Base-by-base conservation (phyloP, 2,888 invertebrate genomes). In the Bembecia ichneumoniformis region DNA sequence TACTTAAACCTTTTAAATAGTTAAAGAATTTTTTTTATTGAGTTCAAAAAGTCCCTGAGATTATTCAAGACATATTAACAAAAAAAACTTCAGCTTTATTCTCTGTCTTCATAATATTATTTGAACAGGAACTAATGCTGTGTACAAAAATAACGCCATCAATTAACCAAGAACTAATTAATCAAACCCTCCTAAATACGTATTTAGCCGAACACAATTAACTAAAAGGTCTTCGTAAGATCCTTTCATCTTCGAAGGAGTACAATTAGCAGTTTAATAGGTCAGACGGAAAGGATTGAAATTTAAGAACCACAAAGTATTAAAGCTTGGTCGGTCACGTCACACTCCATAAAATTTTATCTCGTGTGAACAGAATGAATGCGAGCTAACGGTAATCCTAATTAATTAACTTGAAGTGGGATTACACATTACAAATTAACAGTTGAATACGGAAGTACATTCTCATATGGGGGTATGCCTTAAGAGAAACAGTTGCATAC, bases 361-460 rank as follows among this genome's bases (percentile, higher is more conserved):
- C 77, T 77, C 71, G 65, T 58, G 64, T 64, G 58, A 64, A 63
- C 74, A 66, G 69, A 71, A 59, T 60, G 63, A 62, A 58, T 59
- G 67, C 60, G 67, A 63, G 61, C 64, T 62, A 64, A 65, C 68
- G 64, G 70, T 79, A 80, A 82, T 82, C 77, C 79, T 78, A 80
- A 82, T 82, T 82, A 82, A 83, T 82, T 81, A 80, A 71, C 71
- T 72, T 70, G 68, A 70, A 71, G 71, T 69, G 68, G 69, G 63
- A 67, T 64, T 67, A 67, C 68, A 71, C 68, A 66, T 71, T 68
- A 71, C 53, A 58, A 65, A 70, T 64, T 66, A 63, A 55, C 56
- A 60, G 57, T 60, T 58, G 57, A 58, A 65, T 60, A 62, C 56
- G 28, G 28, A 28, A 28, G 9, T 28, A 7, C 28, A 28, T 28